Base-by-base conservation (phyloP, 2,797 vertebrate species). In the Buceros bicornis region DNA sequence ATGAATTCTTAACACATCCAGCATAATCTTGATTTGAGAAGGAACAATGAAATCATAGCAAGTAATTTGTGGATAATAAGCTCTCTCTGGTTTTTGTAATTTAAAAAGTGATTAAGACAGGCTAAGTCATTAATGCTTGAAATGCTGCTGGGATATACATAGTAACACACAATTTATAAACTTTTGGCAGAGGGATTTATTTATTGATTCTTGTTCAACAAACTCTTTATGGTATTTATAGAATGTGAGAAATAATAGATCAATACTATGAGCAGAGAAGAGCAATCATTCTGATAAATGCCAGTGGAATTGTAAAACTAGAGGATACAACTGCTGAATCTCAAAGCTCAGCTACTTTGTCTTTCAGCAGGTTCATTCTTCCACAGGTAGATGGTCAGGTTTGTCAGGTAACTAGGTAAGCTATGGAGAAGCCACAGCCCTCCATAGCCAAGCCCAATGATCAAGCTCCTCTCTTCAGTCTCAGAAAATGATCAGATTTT, bases 81-180 rank as follows among this genome's bases (percentile, higher is more conserved):
- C 77, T 72, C 90, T 89, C 82, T 94, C 92, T 95, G 90, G 4
- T 71, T 95, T 97, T 87, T 90, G 83, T 95, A 91, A 97, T 97
- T 94, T 92, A 87, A 95, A 93, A 93, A 90, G 50, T 60, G 74
- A 97, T 91, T 92, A 95, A 91, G 91, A 81, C 90, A 96, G 66
- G 71, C 87, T 73, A 65, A 76, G 93, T 85, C 81, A 61, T 89
- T 94, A 95, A 66, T 77, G 60, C 69, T 86, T 93, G 80, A 92
- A 66, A 51, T 82, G 58, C 78, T 83, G 58, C 62, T 80, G 79
- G 51, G 24, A 67, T 69, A 84, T 58, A 31, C 54, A 71, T 54
- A 87, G 70, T 72, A 83, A 69, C 56, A 72, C 29, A 72, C 47
- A 87, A 89, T 93, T 92, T 84, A 94, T 87, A 93, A 81, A 91